A percentile compares a stretch with the other conserved stretches of the same genome.
These are phyloP conservation scores for Maccullochella peelii DNA, from an alignment of 2,113 vertebrate genomes.

Conservation along the genomic window DNA sequence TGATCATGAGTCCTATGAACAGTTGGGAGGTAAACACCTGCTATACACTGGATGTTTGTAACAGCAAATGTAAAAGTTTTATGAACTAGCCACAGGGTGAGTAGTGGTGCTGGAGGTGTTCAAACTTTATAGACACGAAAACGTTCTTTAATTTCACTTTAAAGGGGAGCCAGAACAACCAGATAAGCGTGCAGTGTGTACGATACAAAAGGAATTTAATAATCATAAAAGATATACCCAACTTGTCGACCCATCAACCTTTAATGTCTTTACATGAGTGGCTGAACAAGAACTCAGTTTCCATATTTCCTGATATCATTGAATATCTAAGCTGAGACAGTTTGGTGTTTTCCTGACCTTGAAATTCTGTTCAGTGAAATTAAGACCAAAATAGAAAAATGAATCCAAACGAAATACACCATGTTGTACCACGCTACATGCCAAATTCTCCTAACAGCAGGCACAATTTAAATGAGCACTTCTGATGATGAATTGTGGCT, in stretches of 20 bases:
- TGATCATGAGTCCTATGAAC: not conserved
- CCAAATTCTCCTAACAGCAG: not conserved
- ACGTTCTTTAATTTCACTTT: not conserved
- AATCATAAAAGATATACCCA: not conserved
- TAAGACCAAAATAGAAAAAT: not conserved
- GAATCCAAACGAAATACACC: not conserved
- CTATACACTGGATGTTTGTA: slow-evolving; percentile 2
- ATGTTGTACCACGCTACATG: not conserved
- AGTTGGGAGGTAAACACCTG: slow-evolving; percentile 9
- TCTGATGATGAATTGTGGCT: not conserved
- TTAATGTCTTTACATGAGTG: not conserved
- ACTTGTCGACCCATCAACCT: not conserved
- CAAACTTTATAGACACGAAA: slow-evolving; percentile 1
- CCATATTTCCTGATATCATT: not conserved
- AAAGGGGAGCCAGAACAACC: not conserved
- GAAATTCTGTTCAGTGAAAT: not conserved
- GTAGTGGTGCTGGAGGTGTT: not conserved
- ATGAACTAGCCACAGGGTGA: slow-evolving; percentile 1
- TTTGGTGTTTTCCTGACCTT: not conserved
- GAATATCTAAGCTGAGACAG: not conserved
- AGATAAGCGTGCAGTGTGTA: not conserved
- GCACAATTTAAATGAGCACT: not conserved
- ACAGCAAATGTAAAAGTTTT: slow-evolving; percentile 1
- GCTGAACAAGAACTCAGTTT: not conserved
- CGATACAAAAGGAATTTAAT: not conserved